Percentiles rank a stretch among this genome's conserved stretches.
Evolutionary conservation across 23 tunicate genomes (phyloP).

Genomic region (Phallusia fumigata): DNA sequence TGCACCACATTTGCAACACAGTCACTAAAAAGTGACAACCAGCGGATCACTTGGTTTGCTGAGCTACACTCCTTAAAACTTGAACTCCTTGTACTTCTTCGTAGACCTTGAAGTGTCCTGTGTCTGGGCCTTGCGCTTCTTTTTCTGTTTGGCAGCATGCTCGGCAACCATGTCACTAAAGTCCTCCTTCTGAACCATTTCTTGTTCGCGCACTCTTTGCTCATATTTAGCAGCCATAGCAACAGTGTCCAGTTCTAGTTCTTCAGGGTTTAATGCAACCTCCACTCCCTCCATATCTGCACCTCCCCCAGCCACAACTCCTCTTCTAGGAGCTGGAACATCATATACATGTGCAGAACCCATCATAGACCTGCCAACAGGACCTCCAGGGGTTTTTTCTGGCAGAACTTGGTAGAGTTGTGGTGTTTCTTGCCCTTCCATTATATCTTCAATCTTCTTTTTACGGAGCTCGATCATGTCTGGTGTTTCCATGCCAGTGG

Average conservation of each 20-base stretch:
- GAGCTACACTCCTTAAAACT: constrained; percentile 54
- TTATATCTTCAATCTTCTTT: constrained; percentile 78
- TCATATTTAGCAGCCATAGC: constrained; percentile 97
- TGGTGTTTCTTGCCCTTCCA: constrained; percentile 98
- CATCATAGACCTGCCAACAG: constrained; percentile 89
- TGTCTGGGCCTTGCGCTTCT: constrained; percentile 87
- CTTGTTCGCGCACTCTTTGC: constrained; percentile 79
- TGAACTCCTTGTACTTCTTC: constrained; percentile 97
- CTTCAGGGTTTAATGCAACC: constrained; percentile 91
- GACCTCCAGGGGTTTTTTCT: constrained; percentile 62
- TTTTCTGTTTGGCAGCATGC: constrained; percentile 96
- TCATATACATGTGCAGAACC: constrained; percentile 97
- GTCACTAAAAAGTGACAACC: too few species aligned
- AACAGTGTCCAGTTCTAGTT: constrained; percentile 84
- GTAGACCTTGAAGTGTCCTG: constrained; percentile 66
- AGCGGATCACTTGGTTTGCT: too few species aligned
- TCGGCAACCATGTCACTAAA: constrained; percentile 99
- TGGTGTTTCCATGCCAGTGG: constrained; percentile 96
- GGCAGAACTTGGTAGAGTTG: constrained; percentile 87
- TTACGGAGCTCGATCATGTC: constrained; percentile 93
- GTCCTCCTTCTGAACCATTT: constrained; percentile 67
- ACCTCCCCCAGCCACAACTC: constrained; percentile 25
- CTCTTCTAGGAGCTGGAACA: constrained; percentile 31
- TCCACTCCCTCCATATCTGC: constrained; percentile 65
- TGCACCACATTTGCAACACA: too few species aligned